phyloP scores from a whole-genome alignment of 1,140 invertebrate genomes.

The Euwallacea similis region DNA sequence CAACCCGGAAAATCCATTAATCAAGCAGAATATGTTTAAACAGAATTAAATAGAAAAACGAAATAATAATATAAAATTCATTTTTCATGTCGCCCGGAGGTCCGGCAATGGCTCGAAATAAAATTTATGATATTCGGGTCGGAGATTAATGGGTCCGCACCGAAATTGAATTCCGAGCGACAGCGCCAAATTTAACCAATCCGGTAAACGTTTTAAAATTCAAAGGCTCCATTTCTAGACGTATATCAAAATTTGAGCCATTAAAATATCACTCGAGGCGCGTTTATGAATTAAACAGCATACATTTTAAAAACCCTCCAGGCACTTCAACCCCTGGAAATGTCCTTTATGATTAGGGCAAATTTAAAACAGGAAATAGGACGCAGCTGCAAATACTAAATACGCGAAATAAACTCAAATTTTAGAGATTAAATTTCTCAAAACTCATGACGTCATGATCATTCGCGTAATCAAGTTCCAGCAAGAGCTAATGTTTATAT shows the following conservation, averaged over 20 bases:
- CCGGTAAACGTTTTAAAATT: slow-evolving; percentile 15
- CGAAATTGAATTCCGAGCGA: slow-evolving; percentile 23
- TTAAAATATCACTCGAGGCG: background rate
- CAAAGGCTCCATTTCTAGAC: slow-evolving; percentile 10
- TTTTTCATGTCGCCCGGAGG: slow-evolving; percentile 8
- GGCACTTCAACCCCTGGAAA: background rate
- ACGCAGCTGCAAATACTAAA: background rate
- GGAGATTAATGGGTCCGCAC: slow-evolving; percentile 21
- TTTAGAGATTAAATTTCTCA: background rate
- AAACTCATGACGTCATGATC: no score
- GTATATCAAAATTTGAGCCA: slow-evolving; percentile 6
- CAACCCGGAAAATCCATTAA: slow-evolving; percentile 4
- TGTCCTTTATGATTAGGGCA: background rate
- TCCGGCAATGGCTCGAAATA: slow-evolving; percentile 3
- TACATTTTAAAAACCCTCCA: background rate
- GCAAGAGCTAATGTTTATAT: slow-evolving; percentile 4
- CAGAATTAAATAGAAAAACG: background rate
- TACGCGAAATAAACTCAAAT: background rate
- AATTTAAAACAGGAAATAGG: background rate
- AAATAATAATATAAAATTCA: slow-evolving; percentile 13
- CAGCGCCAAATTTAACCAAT: slow-evolving; percentile 27
- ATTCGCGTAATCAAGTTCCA: background rate
- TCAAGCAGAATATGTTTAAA: background rate
- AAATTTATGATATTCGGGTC: slow-evolving; percentile 21
- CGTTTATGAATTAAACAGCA: slow-evolving; percentile 3